phyloP scores from a whole-genome alignment of 2,797 vertebrate species.

The Scleropages formosus region DNA sequence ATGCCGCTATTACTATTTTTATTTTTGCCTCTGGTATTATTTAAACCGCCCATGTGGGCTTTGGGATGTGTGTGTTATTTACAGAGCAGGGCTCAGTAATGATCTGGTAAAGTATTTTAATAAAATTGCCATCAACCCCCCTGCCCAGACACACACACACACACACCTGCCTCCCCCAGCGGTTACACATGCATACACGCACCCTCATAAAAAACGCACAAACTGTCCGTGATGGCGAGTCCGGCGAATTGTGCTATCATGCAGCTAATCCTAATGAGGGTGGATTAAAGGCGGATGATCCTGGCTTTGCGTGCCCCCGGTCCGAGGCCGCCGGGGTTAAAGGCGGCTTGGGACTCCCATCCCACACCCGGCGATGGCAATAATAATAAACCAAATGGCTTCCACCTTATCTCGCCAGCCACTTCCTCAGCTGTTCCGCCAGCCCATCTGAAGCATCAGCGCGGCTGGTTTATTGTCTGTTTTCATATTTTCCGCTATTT shows the following conservation, averaged over 20 bases:
- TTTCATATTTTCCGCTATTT: neutral
- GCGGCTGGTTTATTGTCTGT: neutral
- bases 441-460: neutral
- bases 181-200: no score
- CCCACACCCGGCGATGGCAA: slow-evolving; percentile 41
- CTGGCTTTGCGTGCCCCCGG: slow-evolving; percentile 71
- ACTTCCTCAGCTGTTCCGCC: neutral
- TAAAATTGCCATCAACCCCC: slow-evolving; percentile 54
- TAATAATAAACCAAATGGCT: slow-evolving; percentile 47
- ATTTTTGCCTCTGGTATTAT: slow-evolving; percentile 53
- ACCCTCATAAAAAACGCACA: no score
- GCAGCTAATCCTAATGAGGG: slow-evolving; percentile 77
- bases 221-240: slow-evolving; percentile 41
- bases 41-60: neutral
- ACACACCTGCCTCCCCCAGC: no score
- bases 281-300: slow-evolving; percentile 85
- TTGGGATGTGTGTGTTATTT: slow-evolving; percentile 45
- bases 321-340: slow-evolving; percentile 54
- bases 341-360: slow-evolving; percentile 49
- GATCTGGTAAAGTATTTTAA: slow-evolving; percentile 60
- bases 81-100: slow-evolving; percentile 32
- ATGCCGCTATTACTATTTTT: slow-evolving; percentile 53
- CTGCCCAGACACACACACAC: slow-evolving; percentile 39
- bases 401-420: slow-evolving; percentile 14
- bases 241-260: slow-evolving; percentile 66